Conservation (phyloP, 2,797 vertebrate genomes). For the Enteromius anoplus region DNA sequence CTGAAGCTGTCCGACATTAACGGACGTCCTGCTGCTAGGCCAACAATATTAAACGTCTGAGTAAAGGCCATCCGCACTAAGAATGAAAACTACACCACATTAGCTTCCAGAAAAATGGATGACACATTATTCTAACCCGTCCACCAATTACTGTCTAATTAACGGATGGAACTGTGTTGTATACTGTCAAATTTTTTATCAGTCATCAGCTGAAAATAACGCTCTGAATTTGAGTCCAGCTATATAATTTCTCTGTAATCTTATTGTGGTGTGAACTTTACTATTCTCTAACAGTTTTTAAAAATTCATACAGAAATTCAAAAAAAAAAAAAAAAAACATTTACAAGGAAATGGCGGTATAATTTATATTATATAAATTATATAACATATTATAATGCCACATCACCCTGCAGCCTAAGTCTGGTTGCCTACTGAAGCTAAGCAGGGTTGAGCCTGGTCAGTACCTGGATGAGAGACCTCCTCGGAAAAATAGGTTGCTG, state of each 20-base stretch:
- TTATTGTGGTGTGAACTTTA: not conserved
- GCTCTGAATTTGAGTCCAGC: not conserved
- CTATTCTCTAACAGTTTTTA: not conserved
- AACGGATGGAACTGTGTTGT: not conserved
- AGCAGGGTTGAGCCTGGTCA: too few species aligned
- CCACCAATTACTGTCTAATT: not conserved
- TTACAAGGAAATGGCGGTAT: too few species aligned
- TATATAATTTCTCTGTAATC: too few species aligned
- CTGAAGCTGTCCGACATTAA: not conserved
- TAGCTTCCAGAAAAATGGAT: not conserved
- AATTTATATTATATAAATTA: too few species aligned
- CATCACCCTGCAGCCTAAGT: too few species aligned
- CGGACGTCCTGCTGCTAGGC: not conserved
- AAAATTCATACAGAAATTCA: not conserved
- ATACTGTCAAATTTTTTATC: not conserved
- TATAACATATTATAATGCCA: too few species aligned
- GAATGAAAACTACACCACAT: not conserved
- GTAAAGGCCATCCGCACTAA: not conserved
- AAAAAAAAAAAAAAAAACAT: not conserved
- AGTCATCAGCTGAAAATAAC: too few species aligned
- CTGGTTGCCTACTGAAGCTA: too few species aligned
- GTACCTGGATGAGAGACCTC: too few species aligned
- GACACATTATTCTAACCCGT: not conserved
- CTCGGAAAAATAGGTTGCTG: too few species aligned
- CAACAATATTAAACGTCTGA: not conserved